These are phyloP conservation scores for Bombus sylvicola DNA, from an alignment of 1,140 invertebrate genomes.

Conservation along the genomic window DNA sequence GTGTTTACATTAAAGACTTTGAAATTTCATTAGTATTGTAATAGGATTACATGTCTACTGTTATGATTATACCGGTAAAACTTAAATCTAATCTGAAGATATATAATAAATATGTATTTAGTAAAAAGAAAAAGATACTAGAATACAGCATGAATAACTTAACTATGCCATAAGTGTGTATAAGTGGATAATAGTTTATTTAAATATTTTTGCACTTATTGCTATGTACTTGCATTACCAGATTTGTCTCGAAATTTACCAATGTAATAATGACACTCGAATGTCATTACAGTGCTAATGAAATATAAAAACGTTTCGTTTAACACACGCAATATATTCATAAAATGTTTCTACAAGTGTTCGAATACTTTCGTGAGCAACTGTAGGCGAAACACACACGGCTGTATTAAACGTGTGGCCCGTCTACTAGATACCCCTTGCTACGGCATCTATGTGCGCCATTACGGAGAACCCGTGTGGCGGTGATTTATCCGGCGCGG, in stretches of 20 bases:
- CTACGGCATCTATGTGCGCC: conserved; percentile 46
- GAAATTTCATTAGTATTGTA: not conserved
- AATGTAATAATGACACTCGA: too few relatives aligned
- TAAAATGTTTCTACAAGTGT: not conserved
- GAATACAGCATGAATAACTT: too few relatives aligned
- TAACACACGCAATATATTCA: not conserved
- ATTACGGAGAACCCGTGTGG: conserved; percentile 56
- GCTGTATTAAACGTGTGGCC: conserved; percentile 32
- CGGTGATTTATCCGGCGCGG: conserved; percentile 60
- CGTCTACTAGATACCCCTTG: conserved; percentile 38
- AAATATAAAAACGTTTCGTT: not conserved
- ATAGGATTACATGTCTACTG: not conserved
- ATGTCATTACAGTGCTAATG: too few relatives aligned
- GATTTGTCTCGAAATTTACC: too few relatives aligned
- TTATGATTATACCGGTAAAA: not conserved
- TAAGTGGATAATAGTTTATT: too few relatives aligned
- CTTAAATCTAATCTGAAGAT: too few relatives aligned
- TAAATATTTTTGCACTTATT: too few relatives aligned
- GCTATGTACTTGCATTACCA: too few relatives aligned
- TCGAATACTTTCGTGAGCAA: not conserved
- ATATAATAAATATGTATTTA: too few relatives aligned
- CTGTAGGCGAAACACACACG: not conserved
- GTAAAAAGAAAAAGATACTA: too few relatives aligned
- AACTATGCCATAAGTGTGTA: too few relatives aligned
- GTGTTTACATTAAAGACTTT: not conserved